Conservation (phyloP, 2,888 invertebrate genomes). For the Nomada flava region DNA sequence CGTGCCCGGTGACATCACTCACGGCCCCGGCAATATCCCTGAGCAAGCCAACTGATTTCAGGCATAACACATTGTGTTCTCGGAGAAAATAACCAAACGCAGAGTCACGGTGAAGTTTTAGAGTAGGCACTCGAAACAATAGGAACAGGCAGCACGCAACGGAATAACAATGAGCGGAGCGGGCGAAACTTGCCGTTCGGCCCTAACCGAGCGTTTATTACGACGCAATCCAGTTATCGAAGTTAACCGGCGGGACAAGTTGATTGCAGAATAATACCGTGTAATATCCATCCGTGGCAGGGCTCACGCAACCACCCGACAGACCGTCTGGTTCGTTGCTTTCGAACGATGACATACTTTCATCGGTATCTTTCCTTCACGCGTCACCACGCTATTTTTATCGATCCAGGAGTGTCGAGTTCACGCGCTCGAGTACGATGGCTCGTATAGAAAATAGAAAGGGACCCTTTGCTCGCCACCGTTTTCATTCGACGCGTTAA, state of each 20-base stretch:
- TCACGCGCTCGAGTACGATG: not conserved
- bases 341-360: slow-evolving; percentile 66
- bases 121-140: slow-evolving; percentile 36
- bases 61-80: not conserved
- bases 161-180: slow-evolving; percentile 56
- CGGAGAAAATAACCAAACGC: slow-evolving; percentile 40
- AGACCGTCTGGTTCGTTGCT: slow-evolving; percentile 56
- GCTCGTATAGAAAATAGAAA: slow-evolving; percentile 13
- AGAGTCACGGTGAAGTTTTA: slow-evolving; percentile 23
- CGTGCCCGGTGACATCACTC: not conserved
- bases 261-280: slow-evolving; percentile 57
- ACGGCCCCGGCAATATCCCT: not conserved
- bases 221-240: slow-evolving; percentile 58
- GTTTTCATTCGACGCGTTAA: slow-evolving; percentile 22
- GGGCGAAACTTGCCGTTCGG: slow-evolving; percentile 33
- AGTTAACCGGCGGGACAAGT: slow-evolving; percentile 60
- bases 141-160: slow-evolving; percentile 27
- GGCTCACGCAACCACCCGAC: slow-evolving; percentile 60
- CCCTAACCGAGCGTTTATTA: slow-evolving; percentile 58
- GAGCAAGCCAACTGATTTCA: not conserved
- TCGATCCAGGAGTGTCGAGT: slow-evolving; percentile 28
- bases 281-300: slow-evolving; percentile 45
- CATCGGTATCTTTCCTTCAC: slow-evolving; percentile 49
- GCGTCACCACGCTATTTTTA: slow-evolving; percentile 53
- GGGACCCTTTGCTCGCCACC: too few relatives aligned